A percentile compares a stretch with the other conserved stretches of the same genome.
These are phyloP conservation scores for Myotis myotis DNA, from an alignment of 2,797 vertebrate species.

Conservation along the genomic window DNA sequence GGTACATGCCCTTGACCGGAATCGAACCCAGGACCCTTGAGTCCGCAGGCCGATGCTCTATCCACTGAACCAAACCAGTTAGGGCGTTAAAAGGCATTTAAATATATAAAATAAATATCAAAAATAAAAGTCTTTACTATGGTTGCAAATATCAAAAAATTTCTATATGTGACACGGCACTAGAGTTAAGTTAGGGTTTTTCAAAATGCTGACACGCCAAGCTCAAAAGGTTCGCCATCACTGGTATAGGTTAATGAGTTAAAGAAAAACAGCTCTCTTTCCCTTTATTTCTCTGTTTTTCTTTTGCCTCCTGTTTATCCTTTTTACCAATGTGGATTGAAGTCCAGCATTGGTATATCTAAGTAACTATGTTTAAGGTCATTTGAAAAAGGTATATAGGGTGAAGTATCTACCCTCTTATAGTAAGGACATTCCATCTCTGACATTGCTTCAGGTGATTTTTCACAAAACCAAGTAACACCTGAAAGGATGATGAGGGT, in stretches of 20 bases:
- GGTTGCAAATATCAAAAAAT: too few relatives aligned
- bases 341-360: not conserved
- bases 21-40: too few relatives aligned
- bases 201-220: too few relatives aligned
- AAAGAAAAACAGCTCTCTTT: not conserved
- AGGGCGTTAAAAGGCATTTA: too few relatives aligned
- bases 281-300: conserved; percentile 15
- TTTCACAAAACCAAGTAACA: not conserved
- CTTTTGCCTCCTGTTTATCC: not conserved
- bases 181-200: too few relatives aligned
- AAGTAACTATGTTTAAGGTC: conserved; percentile 9
- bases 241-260: not conserved
- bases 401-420: not conserved
- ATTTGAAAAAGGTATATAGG: not conserved
- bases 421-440: not conserved
- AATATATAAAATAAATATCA: too few relatives aligned
- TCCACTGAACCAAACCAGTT: too few relatives aligned
- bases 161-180: too few relatives aligned
- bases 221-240: too few relatives aligned
- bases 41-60: too few relatives aligned
- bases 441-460: not conserved
- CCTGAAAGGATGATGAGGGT: not conserved
- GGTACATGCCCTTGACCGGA: too few relatives aligned
- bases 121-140: too few relatives aligned
- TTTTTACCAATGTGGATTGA: not conserved